A percentile compares a stretch with the other conserved stretches of the same genome.
These are phyloP conservation scores for Merluccius polli DNA, from an alignment of 2,797 vertebrate species.

Conservation along the genomic window DNA sequence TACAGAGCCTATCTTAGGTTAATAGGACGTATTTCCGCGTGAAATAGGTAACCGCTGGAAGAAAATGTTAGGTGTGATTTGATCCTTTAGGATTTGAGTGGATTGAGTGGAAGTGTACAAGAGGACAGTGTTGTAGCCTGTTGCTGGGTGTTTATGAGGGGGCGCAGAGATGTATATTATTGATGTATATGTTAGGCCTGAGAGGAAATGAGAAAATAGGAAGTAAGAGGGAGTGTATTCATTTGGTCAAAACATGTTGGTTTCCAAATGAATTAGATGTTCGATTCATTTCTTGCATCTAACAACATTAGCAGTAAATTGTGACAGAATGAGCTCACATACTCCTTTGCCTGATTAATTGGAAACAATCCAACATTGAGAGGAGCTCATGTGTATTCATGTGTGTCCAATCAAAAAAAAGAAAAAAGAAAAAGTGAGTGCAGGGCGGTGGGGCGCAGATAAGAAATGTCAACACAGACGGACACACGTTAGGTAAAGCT, in stretches of 20 bases:
- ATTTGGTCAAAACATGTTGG: too few species aligned
- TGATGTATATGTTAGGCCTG: neutral
- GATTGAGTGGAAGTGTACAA: too few species aligned
- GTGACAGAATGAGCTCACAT: neutral
- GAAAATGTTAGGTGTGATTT: neutral
- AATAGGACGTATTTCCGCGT: neutral
- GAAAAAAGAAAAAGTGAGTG: neutral
- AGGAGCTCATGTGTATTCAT: neutral
- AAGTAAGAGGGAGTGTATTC: too few species aligned
- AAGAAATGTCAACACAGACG: neutral
- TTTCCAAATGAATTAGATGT: too few species aligned
- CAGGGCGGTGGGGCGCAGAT: neutral
- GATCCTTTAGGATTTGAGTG: too few species aligned
- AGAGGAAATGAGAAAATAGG: too few species aligned
- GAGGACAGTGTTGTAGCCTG: neutral
- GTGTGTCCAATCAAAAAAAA: neutral
- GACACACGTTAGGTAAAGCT: neutral
- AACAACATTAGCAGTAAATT: neutral
- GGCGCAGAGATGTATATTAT: neutral
- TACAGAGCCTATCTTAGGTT: neutral
- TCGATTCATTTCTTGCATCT: too few species aligned
- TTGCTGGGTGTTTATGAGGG: too few species aligned
- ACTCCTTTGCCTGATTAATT: neutral
- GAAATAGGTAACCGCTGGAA: neutral
- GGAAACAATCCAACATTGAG: neutral